Evolutionary conservation across 2,888 invertebrate genomes (phyloP), one percentile per base, ranked within the genome.

Genomic region (Heterodera filipjevi): DNA sequence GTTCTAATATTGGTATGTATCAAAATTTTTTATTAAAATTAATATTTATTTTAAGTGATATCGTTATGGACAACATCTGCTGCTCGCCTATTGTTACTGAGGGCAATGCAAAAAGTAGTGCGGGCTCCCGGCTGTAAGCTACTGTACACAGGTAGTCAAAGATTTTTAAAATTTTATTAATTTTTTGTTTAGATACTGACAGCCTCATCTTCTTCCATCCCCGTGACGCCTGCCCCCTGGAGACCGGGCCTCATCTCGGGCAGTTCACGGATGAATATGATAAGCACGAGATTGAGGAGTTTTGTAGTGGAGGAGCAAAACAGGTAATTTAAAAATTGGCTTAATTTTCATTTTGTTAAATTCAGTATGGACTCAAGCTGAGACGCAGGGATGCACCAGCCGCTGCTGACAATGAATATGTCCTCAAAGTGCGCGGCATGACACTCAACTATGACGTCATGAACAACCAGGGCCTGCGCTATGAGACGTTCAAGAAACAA

Each of bases 201-300:
- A 44, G 44, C 6, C 72, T 72, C 5, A 72, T 72, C 0, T 72
- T 72, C 8, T 16, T 6, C 0, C 72, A 72, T 3, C 72, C 72
- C 16, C 16, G 1, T 2, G 46, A 22, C 6, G 33, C 1, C 0
- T 72, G 72, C 19, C 72, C 72, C 16, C 33, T 71, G 30, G 71
- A 71, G 16, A n/a, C 49, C 3, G 71, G 71, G 0, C 71, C 71
- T 0, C 39, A 72, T n/a, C 46, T 72, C 0, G 72, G 72, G 19
- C 72, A 72, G 8, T 72, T 72, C 1, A 72, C 72, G 3, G 46
- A 79, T 46, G 79, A 79, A 35, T 66, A 66, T n/a, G 53, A 73
- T 0, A 2, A 44, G 2, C 49, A 77, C 16, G 30, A 46, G 1
- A 75, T 77, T 30, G 14, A 8, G 3, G 77, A 73, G 12, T 76